Base-by-base conservation (phyloP, 2,888 invertebrate genomes). In the Cremastinae sp. region DNA sequence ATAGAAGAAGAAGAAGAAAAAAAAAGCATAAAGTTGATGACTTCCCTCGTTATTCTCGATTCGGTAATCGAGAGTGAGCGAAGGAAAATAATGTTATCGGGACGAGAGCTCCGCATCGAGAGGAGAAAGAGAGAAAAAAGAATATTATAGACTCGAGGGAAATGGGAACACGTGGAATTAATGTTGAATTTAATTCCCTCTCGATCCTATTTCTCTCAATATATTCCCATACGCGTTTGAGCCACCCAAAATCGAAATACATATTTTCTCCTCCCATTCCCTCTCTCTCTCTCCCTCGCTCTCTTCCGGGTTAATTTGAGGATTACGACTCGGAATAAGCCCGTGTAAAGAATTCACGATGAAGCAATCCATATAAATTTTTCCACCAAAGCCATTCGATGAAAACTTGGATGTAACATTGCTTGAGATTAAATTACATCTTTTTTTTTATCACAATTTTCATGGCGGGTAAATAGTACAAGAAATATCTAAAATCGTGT, bases 251-350 rank as follows among this genome's bases (percentile, higher is more conserved):
- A 7, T 18, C 10, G 8, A 10, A n/a, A n/a, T n/a, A n/a, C n/a
- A 10, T 18, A 10, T 49, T 14, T 28, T 28, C 28, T 28, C 28
- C 5, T 28, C 5, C 5, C 5, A 3, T 28, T 28, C 5, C 28
- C 28, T 28, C 5, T 28, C 28, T 28, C 28, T 28, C 28, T 28
- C 2, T 28, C 28, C 5, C 47, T 4, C 22, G 12, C 9, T n/a
- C 10, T 20, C 14, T 64, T 51, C 49, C 51, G 64, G 51, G 64
- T 64, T 38, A 64, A 64, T 64, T 64, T 41, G 16, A 51, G 22
- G 38, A 64, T 51, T 58, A 58, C 43, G 43, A 58, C n/a, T 10
- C 7, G 18, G 49, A 2, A 34, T 28, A n/a, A 14, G 7, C n/a
- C 8, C 56, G 38, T 18, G 9, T 8, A 16, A 22, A n/a, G 1